Percentiles rank a stretch among this genome's conserved stretches.
These are phyloP conservation scores for Neoaliturus tenellus DNA, from an alignment of 2,888 invertebrate genomes.

Conservation along the genomic window DNA sequence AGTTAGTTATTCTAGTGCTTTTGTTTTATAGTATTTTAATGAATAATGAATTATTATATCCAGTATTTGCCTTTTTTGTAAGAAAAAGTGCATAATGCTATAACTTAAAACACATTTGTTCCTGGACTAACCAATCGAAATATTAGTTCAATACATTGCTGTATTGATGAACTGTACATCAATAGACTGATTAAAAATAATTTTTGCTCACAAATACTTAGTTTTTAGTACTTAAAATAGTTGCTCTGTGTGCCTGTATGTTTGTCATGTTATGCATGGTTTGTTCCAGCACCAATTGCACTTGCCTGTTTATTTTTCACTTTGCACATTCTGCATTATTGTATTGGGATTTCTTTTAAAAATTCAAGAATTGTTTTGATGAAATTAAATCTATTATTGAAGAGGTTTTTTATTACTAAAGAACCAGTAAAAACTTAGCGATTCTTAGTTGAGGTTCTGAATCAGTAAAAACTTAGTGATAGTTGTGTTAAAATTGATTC, in stretches of 20 bases:
- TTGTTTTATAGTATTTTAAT: no score
- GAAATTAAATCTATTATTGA: no score
- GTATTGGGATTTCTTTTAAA: no score
- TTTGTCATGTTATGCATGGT: constrained; percentile 14
- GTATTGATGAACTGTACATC: neutral
- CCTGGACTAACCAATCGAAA: neutral
- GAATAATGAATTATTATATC: neutral
- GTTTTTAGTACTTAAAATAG: no score
- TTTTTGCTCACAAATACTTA: neutral
- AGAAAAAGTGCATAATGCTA: constrained; percentile 36
- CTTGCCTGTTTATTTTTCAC: constrained; percentile 10
- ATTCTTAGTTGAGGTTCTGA: no score
- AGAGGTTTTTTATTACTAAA: no score
- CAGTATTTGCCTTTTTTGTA: constrained; percentile 25
- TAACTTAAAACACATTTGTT: neutral
- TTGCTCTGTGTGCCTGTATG: neutral
- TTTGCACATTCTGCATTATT: no score
- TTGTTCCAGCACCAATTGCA: constrained; percentile 23
- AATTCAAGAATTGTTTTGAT: no score
- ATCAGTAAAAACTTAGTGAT: no score
- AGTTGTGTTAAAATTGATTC: no score
- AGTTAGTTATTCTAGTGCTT: no score
- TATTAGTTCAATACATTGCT: neutral
- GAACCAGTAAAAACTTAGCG: no score
- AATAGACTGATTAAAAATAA: neutral